Percentiles rank a stretch among this genome's conserved stretches.
phyloP scores from a whole-genome alignment of 1,140 invertebrate genomes.

The Drosophila nigrodunni region DNA sequence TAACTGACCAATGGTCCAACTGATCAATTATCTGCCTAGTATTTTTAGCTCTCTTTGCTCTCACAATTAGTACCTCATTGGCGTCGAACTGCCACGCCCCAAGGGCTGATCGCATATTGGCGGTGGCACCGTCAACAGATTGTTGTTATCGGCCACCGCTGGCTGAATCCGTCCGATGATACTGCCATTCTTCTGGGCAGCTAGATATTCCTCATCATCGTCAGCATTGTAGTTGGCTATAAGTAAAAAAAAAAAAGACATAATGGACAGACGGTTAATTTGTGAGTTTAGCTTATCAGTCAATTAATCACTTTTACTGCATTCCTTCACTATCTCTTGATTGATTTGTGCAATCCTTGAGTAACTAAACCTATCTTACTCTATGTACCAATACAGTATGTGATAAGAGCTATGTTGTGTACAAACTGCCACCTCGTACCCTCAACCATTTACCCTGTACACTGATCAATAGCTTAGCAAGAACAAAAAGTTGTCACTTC shows the following conservation, averaged over 20 bases:
- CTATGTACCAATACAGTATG: no score
- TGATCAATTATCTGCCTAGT: constrained; percentile 5
- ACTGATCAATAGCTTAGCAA: no score
- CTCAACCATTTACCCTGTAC: no score
- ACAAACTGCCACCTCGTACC: no score
- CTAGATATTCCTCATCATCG: constrained; percentile 79
- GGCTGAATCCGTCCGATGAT: constrained; percentile 74
- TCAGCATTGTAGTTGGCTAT: constrained; percentile 84
- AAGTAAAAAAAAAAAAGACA: neutral
- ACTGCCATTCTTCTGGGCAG: constrained; percentile 69
- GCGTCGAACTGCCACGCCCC: constrained; percentile 59
- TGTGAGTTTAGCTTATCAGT: neutral
- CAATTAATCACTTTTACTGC: neutral
- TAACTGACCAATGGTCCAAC: constrained; percentile 20
- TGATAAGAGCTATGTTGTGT: no score
- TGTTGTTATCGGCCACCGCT: constrained; percentile 72
- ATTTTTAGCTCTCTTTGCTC: constrained; percentile 27
- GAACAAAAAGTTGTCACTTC: neutral
- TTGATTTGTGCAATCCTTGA: neutral
- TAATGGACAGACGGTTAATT: neutral
- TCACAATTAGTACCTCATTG: constrained; percentile 74
- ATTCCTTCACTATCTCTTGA: neutral
- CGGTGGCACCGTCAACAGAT: constrained; percentile 72
- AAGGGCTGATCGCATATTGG: constrained; percentile 79
- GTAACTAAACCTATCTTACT: neutral